Evolutionary conservation across 2,797 vertebrate species (phyloP).

Genomic region (Zenarchopterus dispar): DNA sequence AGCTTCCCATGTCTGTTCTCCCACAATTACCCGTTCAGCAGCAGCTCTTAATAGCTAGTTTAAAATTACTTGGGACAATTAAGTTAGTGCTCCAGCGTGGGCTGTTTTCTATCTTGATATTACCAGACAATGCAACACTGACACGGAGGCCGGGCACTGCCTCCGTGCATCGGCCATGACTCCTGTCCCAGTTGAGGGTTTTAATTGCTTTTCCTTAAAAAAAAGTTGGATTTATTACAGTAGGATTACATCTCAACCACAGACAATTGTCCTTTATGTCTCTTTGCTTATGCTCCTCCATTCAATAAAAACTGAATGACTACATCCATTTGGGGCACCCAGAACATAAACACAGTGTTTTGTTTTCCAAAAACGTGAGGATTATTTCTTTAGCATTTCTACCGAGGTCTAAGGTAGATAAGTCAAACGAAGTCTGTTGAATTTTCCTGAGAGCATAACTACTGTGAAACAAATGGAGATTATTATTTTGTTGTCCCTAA

Average conservation of each 20-base stretch:
- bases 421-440: too few relatives aligned
- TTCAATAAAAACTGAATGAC: neutral
- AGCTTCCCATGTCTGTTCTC: constrained; percentile 41
- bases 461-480: too few relatives aligned
- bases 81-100: constrained; percentile 39
- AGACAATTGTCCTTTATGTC: neutral
- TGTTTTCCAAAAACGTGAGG: too few relatives aligned
- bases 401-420: too few relatives aligned
- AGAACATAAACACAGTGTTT: too few relatives aligned
- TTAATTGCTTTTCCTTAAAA: constrained; percentile 43
- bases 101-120: constrained; percentile 52
- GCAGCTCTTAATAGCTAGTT: constrained; percentile 49
- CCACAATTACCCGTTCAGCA: constrained; percentile 58
- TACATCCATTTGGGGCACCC: too few relatives aligned
- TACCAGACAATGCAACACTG: constrained; percentile 38
- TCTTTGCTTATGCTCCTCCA: constrained; percentile 1
- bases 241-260: neutral
- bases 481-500: too few relatives aligned
- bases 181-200: constrained; percentile 24
- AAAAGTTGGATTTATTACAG: constrained; percentile 23
- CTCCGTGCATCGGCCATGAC: constrained; percentile 35
- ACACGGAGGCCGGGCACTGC: constrained; percentile 29
- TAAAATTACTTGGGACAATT: constrained; percentile 57
- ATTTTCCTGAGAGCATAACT: too few relatives aligned
- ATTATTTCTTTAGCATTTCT: too few relatives aligned